phyloP scores from a whole-genome alignment of 2,113 vertebrate species.

The Corydoras sp. region DNA sequence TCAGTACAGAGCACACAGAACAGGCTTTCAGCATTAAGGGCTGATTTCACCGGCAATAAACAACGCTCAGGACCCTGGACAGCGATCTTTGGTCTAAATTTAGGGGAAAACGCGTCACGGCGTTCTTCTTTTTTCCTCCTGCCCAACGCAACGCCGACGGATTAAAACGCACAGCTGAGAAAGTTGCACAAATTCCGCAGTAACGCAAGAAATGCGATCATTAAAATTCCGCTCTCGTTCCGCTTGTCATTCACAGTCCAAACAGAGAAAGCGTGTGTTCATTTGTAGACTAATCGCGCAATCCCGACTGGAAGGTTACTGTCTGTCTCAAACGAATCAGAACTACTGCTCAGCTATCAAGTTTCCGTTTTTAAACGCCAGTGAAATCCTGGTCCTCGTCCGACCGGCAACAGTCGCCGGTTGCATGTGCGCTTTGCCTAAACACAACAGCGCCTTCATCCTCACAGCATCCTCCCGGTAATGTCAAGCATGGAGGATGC shows the following conservation, averaged over 20 bases:
- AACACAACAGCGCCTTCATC: slow-evolving; percentile 58
- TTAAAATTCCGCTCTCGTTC: slow-evolving; percentile 39
- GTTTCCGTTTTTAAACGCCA: background rate
- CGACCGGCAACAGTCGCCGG: slow-evolving; percentile 25
- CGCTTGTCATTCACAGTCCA: slow-evolving; percentile 34
- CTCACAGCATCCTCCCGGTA: slow-evolving; percentile 46
- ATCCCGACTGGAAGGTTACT: background rate
- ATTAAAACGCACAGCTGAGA: slow-evolving; percentile 9
- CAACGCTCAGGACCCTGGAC: background rate
- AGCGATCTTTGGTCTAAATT: background rate
- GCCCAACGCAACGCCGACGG: slow-evolving; percentile 1
- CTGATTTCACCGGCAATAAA: background rate
- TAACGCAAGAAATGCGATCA: slow-evolving; percentile 21
- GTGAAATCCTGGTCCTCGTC: background rate
- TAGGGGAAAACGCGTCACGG: background rate
- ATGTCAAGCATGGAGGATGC: slow-evolving; percentile 49
- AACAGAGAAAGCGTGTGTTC: slow-evolving; percentile 13
- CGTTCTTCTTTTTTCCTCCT: background rate
- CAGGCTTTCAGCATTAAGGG: background rate
- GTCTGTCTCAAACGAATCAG: background rate
- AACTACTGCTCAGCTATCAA: background rate
- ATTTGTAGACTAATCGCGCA: background rate
- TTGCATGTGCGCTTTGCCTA: slow-evolving; percentile 42
- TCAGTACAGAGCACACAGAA: background rate
- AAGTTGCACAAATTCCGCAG: slow-evolving; percentile 32